Evolutionary conservation across 2,113 vertebrate genomes (phyloP).

Genomic region (Callaeas wilsoni): DNA sequence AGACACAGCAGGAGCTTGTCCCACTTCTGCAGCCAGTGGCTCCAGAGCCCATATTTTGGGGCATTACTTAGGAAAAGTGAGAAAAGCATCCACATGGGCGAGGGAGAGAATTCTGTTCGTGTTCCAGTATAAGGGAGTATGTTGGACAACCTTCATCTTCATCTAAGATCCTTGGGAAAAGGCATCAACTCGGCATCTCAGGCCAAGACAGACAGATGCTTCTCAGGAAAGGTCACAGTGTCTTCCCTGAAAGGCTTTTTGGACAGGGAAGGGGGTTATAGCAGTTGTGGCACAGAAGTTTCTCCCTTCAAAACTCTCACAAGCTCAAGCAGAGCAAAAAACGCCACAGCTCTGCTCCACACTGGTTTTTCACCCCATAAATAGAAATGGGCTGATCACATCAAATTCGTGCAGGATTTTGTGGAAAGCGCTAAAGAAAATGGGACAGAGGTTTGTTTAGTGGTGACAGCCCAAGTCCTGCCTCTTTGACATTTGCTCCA

Average conservation of each 20-base stretch:
- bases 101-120: not conserved
- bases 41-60: accelerated
- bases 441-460: conserved; percentile 32
- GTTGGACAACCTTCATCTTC: not conserved
- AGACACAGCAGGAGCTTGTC: not conserved
- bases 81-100: not conserved
- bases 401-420: not conserved
- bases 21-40: not conserved
- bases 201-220: not conserved
- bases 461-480: not conserved
- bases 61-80: not conserved
- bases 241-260: not conserved
- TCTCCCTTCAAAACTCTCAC: not conserved
- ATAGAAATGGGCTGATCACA: not conserved
- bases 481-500: conserved; percentile 45
- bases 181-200: not conserved
- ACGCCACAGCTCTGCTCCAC: not conserved
- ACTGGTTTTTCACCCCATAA: not conserved
- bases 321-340: not conserved
- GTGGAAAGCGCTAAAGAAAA: not conserved
- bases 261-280: not conserved
- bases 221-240: not conserved
- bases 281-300: not conserved
- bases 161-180: not conserved
- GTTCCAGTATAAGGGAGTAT: not conserved